Evolutionary conservation across 2,797 vertebrate genomes (phyloP).

Genomic region (Megalops cyprinoides): DNA sequence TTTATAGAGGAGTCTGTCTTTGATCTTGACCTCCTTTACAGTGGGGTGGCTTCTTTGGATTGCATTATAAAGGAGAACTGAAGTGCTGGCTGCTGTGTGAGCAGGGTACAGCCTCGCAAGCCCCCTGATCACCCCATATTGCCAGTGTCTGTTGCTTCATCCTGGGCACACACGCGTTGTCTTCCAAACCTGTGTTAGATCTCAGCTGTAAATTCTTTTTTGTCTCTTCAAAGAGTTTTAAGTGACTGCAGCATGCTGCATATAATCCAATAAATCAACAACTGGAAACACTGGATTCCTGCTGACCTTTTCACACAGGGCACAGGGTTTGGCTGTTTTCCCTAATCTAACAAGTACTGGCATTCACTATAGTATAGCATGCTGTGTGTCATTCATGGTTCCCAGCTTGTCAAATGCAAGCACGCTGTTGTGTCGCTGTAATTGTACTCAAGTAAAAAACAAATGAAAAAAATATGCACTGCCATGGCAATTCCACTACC

Average conservation of each 20-base stretch:
- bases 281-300: not conserved
- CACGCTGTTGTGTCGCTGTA: too few species aligned
- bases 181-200: not conserved
- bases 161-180: not conserved
- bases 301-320: not conserved
- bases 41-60: not conserved
- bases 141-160: too few species aligned
- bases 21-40: conserved; percentile 11
- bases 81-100: not conserved
- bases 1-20: not conserved
- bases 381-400: not conserved
- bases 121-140: not conserved
- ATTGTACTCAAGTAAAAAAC: too few species aligned
- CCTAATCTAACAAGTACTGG: not conserved
- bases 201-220: not conserved
- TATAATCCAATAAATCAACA: not conserved
- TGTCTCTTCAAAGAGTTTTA: not conserved
- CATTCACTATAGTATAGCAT: not conserved
- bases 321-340: not conserved
- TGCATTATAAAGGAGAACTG: not conserved
- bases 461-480: too few species aligned
- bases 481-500: too few species aligned
- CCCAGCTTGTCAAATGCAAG: not conserved
- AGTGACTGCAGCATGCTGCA: not conserved
- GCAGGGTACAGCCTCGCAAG: not conserved